Conservation (phyloP, 2,888 invertebrate genomes). For the Peribatodes rhomboidaria region DNA sequence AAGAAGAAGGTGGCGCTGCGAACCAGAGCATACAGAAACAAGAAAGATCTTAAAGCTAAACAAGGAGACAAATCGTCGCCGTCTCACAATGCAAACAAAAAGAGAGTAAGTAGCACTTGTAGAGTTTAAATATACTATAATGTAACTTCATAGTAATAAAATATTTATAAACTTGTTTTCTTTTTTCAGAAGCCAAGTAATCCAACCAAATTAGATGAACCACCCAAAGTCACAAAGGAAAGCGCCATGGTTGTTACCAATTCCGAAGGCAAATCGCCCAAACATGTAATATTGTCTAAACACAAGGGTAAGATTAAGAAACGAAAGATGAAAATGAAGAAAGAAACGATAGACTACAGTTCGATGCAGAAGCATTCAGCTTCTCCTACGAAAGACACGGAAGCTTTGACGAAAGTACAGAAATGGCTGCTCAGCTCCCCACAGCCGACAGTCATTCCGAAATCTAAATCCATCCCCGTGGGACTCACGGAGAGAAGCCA, state of each 20-base stretch:
- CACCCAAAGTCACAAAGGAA: constrained; percentile 75
- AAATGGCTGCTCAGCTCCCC: constrained; percentile 94
- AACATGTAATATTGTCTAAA: constrained; percentile 82
- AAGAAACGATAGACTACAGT: constrained; percentile 93
- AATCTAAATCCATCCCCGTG: constrained; percentile 94
- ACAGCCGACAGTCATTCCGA: constrained; percentile 88
- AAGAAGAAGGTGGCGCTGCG: constrained; percentile 93
- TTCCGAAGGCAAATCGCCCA: constrained; percentile 85
- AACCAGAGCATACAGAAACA: constrained; percentile 85
- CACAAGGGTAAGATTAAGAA: constrained; percentile 82
- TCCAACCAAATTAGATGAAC: constrained; percentile 71
- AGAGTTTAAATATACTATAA: too few relatives aligned
- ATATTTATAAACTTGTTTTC: too few relatives aligned
- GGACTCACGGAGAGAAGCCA: constrained; percentile 87
- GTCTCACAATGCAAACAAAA: constrained; percentile 76
- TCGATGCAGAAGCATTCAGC: constrained; percentile 88
- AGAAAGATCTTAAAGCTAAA: constrained; percentile 78
- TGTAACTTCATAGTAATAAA: background rate
- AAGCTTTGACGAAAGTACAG: constrained; percentile 91
- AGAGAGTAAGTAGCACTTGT: constrained; percentile 71
- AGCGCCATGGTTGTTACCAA: constrained; percentile 77
- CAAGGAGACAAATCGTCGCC: constrained; percentile 79
- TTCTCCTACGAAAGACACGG: constrained; percentile 85
- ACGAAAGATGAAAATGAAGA: constrained; percentile 87
- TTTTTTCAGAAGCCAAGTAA: constrained; percentile 72